Evolutionary conservation across 2,888 invertebrate species (phyloP).

Genomic region (Lepidonotus clava): DNA sequence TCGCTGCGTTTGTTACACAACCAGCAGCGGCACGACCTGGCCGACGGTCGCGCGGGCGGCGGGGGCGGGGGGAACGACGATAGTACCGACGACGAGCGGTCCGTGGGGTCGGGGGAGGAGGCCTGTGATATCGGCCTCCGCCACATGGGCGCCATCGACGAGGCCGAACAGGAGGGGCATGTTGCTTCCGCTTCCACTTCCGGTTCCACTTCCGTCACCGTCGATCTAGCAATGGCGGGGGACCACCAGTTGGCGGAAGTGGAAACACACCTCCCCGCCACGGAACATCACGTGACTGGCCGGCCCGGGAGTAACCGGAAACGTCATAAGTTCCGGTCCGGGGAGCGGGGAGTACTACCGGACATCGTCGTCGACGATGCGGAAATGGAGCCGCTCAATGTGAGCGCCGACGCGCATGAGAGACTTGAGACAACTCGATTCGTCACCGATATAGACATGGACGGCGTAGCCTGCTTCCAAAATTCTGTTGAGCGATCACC

Average conservation of each 20-base stretch:
- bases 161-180: conserved; percentile 1
- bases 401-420: neutral
- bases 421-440: conserved; percentile 6
- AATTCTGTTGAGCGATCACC: conserved; percentile 18
- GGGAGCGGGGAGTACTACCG: neutral
- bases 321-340: neutral
- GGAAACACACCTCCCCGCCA: neutral
- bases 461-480: neutral
- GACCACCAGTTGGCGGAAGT: neutral
- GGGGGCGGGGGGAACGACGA: conserved; percentile 1
- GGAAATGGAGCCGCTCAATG: conserved; percentile 27
- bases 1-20: conserved; percentile 47
- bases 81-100: neutral
- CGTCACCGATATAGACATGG: neutral
- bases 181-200: neutral
- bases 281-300: conserved; percentile 35
- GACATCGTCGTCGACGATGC: conserved; percentile 28
- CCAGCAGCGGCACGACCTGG: conserved; percentile 24
- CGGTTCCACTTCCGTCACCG: neutral
- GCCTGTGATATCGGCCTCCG: neutral
- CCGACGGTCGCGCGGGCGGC: neutral
- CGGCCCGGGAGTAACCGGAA: neutral
- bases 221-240: neutral
- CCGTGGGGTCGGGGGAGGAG: neutral
- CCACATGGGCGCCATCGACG: conserved; percentile 9